These are phyloP conservation scores for Nomada ferruginata DNA, from an alignment of 2,888 invertebrate species.

Conservation along the genomic window DNA sequence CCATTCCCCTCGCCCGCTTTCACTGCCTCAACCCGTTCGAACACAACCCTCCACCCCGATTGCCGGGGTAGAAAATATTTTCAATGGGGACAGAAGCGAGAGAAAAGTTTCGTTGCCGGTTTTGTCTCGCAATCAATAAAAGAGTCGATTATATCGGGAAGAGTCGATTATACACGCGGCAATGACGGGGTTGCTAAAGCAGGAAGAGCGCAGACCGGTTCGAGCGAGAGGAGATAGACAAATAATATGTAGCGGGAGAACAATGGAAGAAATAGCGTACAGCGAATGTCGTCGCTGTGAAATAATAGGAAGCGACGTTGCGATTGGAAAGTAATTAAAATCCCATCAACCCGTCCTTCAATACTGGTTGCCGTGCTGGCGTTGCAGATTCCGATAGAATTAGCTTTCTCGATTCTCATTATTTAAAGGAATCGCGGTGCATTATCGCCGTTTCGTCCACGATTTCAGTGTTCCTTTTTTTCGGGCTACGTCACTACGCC, in stretches of 20 bases:
- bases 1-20: slow-evolving; percentile 6
- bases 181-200: background rate
- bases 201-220: background rate
- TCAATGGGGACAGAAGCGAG: slow-evolving; percentile 25
- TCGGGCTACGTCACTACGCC: background rate
- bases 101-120: slow-evolving; percentile 44
- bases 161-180: slow-evolving; percentile 32
- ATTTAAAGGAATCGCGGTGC: slow-evolving; percentile 64
- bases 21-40: background rate
- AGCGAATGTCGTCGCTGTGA: slow-evolving; percentile 67
- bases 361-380: slow-evolving; percentile 32
- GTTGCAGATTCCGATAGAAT: slow-evolving; percentile 55
- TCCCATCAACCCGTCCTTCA: slow-evolving; percentile 69
- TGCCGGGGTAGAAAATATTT: slow-evolving; percentile 43
- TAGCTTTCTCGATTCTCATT: slow-evolving; percentile 71
- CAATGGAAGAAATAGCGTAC: slow-evolving; percentile 43
- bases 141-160: slow-evolving; percentile 62
- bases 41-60: background rate
- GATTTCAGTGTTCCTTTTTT: background rate
- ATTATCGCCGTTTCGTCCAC: background rate
- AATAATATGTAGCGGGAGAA: slow-evolving; percentile 24
- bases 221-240: background rate
- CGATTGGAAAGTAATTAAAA: slow-evolving; percentile 79
- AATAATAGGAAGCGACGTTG: slow-evolving; percentile 71
- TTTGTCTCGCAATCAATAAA: slow-evolving; percentile 60